Percentiles rank a stretch among this genome's conserved stretches.
Evolutionary conservation across 2,113 vertebrate genomes (phyloP).

Genomic region (Gadus macrocephalus): DNA sequence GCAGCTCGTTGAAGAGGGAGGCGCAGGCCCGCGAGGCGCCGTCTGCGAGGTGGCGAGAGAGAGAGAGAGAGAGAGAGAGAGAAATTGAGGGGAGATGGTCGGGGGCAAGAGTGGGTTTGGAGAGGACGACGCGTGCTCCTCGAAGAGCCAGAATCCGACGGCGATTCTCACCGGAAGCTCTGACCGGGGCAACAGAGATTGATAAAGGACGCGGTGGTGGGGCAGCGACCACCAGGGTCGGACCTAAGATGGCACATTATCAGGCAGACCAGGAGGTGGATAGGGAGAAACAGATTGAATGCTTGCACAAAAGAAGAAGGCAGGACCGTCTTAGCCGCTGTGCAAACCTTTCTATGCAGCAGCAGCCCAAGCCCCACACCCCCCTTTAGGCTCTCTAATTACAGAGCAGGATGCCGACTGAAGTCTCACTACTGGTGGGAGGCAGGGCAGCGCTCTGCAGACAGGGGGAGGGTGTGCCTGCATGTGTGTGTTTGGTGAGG

Average conservation of each 20-base stretch:
- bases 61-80: no score
- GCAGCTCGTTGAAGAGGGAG: slow-evolving; percentile 92
- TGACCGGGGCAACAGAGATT: slow-evolving; percentile 11
- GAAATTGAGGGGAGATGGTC: slow-evolving; percentile 22
- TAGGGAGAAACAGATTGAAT: slow-evolving; percentile 19
- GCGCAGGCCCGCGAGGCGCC: slow-evolving; percentile 85
- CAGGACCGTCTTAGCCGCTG: slow-evolving; percentile 32
- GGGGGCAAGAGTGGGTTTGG: slow-evolving; percentile 31
- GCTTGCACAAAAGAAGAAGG: slow-evolving; percentile 19
- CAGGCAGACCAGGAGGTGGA: no score
- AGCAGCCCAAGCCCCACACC: slow-evolving; percentile 29
- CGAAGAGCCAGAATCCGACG: background rate
- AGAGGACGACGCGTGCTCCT: background rate
- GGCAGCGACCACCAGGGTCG: slow-evolving; percentile 8
- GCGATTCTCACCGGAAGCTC: slow-evolving; percentile 7
- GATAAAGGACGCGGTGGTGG: slow-evolving; percentile 18
- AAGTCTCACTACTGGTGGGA: slow-evolving; percentile 26
- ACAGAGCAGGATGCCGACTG: slow-evolving; percentile 46
- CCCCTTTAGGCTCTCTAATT: slow-evolving; percentile 47
- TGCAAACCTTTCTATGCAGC: slow-evolving; percentile 33
- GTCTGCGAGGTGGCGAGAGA: slow-evolving; percentile 69
- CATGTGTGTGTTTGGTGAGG: slow-evolving; percentile 1
- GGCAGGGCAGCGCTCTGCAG: slow-evolving; percentile 45
- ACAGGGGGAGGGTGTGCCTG: slow-evolving; percentile 13
- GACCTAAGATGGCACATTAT: no score